These are phyloP conservation scores for Tubulanus polymorphus DNA, from an alignment of 2,888 invertebrate species.

Conservation along the genomic window DNA sequence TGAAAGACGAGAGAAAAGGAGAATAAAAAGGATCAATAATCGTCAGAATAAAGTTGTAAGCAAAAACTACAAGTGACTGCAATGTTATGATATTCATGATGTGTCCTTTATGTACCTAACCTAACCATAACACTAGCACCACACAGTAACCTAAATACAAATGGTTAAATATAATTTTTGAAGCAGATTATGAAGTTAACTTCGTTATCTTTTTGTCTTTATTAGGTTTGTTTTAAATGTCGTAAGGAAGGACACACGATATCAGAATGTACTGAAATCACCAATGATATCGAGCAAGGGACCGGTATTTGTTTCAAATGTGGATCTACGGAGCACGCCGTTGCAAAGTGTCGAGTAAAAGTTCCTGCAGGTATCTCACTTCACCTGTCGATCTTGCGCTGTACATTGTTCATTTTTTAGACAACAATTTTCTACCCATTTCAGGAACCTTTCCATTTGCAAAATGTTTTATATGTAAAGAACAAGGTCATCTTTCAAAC, in stretches of 20 bases:
- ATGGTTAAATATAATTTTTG: too few species aligned
- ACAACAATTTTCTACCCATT: slow-evolving; percentile 12
- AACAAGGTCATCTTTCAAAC: slow-evolving; percentile 80
- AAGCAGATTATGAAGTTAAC: too few species aligned
- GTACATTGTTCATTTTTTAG: too few species aligned
- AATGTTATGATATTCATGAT: too few species aligned
- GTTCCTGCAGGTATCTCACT: slow-evolving; percentile 35
- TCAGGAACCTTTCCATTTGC: slow-evolving; percentile 68
- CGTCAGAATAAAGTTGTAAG: too few species aligned
- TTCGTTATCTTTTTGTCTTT: slow-evolving; percentile 7
- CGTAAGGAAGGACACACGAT: slow-evolving; percentile 74
- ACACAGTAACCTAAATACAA: too few species aligned
- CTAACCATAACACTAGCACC: too few species aligned
- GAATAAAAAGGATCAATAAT: slow-evolving; percentile 27
- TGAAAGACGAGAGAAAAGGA: slow-evolving; percentile 27
- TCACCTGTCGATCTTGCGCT: too few species aligned
- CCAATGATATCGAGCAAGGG: slow-evolving; percentile 33
- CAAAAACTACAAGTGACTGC: too few species aligned
- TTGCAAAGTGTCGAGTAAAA: slow-evolving; percentile 31
- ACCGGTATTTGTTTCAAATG: slow-evolving; percentile 80
- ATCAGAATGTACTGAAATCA: slow-evolving; percentile 72
- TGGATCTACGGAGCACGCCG: slow-evolving; percentile 79
- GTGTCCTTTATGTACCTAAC: too few species aligned
- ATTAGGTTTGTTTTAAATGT: slow-evolving; percentile 75
- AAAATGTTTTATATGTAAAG: slow-evolving; percentile 81